phyloP scores from a whole-genome alignment of 1,140 invertebrate species.

The Lucilia cuprina region DNA sequence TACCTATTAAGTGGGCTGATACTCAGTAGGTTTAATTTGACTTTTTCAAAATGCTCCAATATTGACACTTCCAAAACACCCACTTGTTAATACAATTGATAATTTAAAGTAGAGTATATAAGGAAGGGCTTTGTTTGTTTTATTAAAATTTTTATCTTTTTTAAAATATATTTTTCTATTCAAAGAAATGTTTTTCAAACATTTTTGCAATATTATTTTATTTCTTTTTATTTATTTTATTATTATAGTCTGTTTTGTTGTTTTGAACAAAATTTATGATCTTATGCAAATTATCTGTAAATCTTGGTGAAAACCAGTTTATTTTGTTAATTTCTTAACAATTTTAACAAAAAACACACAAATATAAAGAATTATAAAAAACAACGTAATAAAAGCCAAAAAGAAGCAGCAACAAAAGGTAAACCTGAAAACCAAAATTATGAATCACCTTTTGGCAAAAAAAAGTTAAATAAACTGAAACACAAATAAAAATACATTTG shows the following conservation, averaged over 20 bases:
- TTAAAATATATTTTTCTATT: not conserved
- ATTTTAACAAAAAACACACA: not conserved
- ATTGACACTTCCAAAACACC: too few species aligned
- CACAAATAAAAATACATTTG: too few species aligned
- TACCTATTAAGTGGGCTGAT: too few species aligned
- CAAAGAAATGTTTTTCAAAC: not conserved
- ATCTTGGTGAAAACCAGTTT: not conserved
- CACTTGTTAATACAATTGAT: too few species aligned
- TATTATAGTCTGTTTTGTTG: not conserved
- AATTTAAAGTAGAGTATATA: too few species aligned
- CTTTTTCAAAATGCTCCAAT: too few species aligned
- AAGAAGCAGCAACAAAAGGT: not conserved
- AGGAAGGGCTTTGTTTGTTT: too few species aligned
- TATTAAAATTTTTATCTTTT: not conserved
- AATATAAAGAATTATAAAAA: not conserved
- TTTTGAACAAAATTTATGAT: not conserved
- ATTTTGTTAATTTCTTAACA: not conserved
- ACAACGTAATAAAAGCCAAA: not conserved
- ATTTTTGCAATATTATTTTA: not conserved
- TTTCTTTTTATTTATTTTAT: not conserved
- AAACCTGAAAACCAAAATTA: not conserved
- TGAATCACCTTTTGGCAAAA: not conserved
- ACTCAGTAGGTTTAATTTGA: too few species aligned
- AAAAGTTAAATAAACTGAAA: too few species aligned
- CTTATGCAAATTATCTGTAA: not conserved